phyloP scores from a whole-genome alignment of 1,140 invertebrate genomes.

The Drosophila varians region DNA sequence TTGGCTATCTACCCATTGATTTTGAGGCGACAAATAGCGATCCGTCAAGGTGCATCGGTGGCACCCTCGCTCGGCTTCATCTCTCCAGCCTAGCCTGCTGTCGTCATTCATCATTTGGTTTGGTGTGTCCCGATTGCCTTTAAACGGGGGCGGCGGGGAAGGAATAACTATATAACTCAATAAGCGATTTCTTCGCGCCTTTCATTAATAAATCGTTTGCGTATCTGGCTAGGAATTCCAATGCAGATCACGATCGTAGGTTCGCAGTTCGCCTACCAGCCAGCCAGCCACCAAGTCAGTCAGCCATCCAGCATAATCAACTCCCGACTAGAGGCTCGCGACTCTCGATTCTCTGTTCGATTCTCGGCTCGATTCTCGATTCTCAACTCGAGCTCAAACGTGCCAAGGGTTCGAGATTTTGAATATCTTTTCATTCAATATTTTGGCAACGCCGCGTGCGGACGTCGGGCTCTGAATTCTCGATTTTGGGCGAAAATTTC shows the following conservation, averaged over 20 bases:
- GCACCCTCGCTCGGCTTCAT: slow-evolving; percentile 5
- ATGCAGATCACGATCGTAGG: slow-evolving; percentile 58
- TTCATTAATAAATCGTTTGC: slow-evolving; percentile 74
- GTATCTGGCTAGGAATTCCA: slow-evolving; percentile 58
- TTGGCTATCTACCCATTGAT: slow-evolving; percentile 8
- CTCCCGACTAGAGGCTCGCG: slow-evolving; percentile 17
- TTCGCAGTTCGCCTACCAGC: slow-evolving; percentile 1
- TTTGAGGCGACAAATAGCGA: background rate
- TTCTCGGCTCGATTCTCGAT: slow-evolving; percentile 21
- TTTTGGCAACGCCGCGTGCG: slow-evolving; percentile 67
- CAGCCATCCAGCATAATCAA: slow-evolving; percentile 70
- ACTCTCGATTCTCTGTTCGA: slow-evolving; percentile 12
- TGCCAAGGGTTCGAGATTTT: slow-evolving; percentile 57
- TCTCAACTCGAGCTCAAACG: slow-evolving; percentile 39
- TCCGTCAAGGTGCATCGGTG: slow-evolving; percentile 6
- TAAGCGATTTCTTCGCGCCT: slow-evolving; percentile 62
- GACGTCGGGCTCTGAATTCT: slow-evolving; percentile 61
- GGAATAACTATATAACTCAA: slow-evolving; percentile 37
- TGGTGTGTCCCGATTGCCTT: slow-evolving; percentile 43
- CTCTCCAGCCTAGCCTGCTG: slow-evolving; percentile 30
- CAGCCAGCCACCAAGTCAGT: too few species aligned
- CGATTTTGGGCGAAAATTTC: slow-evolving; percentile 52
- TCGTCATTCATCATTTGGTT: slow-evolving; percentile 65
- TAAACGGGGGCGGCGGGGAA: slow-evolving; percentile 10
- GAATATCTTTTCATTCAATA: slow-evolving; percentile 79